Conservation (phyloP, 2,113 vertebrate species). For the Numida meleagris region DNA sequence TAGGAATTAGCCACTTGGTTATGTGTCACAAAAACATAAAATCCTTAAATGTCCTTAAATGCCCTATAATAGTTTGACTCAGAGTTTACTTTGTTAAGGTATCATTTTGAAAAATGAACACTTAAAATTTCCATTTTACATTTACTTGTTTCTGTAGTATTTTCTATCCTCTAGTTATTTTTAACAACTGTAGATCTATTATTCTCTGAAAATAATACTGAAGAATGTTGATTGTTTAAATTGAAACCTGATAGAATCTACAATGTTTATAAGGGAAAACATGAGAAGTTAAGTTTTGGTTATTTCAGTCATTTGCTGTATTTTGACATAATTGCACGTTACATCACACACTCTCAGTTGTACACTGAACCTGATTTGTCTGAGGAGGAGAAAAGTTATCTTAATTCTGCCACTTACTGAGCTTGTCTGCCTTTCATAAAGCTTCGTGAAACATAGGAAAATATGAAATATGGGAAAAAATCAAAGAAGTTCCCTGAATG, state of each 20-base stretch:
- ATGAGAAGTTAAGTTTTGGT: not conserved
- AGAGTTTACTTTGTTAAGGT: not conserved
- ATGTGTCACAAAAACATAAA: not conserved
- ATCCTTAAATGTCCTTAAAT: not conserved
- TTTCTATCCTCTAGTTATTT: not conserved
- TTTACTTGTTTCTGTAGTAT: not conserved
- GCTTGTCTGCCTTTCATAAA: not conserved
- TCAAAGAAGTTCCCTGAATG: too few species aligned
- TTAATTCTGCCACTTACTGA: not conserved
- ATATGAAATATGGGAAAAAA: not conserved
- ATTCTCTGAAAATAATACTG: not conserved
- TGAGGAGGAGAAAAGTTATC: not conserved
- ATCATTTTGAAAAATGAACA: not conserved
- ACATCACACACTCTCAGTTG: not conserved
- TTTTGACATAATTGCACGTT: not conserved
- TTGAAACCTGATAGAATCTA: not conserved
- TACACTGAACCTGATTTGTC: not conserved
- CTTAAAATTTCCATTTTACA: not conserved
- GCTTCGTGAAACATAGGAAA: not conserved
- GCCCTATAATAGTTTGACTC: not conserved
- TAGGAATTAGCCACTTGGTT: not conserved
- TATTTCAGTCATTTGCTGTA: not conserved
- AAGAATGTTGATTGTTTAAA: not conserved
- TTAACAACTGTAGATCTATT: not conserved
- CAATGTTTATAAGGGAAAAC: not conserved